These are phyloP conservation scores for Plecotus auritus DNA, from an alignment of 2,113 vertebrate genomes.

Conservation along the genomic window DNA sequence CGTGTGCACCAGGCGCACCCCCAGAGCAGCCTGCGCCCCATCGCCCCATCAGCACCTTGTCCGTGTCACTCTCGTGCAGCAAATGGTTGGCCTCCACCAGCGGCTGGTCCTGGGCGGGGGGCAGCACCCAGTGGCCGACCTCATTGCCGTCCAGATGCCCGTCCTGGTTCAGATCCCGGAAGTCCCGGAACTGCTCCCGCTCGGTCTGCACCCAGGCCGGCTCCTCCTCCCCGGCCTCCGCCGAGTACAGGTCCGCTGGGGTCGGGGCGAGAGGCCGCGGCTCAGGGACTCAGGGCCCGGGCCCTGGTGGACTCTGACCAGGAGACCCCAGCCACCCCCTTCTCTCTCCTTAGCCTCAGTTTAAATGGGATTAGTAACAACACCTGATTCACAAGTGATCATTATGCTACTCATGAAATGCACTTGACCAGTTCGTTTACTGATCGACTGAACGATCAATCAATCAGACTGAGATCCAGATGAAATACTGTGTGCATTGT, in stretches of 20 bases:
- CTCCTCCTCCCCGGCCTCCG: conserved; percentile 81
- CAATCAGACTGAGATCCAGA: accelerated
- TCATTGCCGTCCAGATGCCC: conserved; percentile 86
- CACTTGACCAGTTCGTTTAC: background rate
- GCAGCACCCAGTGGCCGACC: conserved; percentile 89
- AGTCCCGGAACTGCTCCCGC: conserved; percentile 87
- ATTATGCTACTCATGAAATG: accelerated
- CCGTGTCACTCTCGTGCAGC: conserved; percentile 87
- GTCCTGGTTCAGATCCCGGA: conserved; percentile 90
- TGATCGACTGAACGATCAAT: background rate
- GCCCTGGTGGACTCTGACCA: background rate
- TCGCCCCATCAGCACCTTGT: conserved; percentile 80
- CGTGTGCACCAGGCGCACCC: accelerated
- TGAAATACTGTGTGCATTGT: accelerated
- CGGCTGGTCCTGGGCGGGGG: conserved; percentile 88
- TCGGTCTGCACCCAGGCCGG: conserved; percentile 91
- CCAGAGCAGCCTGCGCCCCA: accelerated
- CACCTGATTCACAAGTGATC: background rate
- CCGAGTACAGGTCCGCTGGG: conserved; percentile 88
- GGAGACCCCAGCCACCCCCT: accelerated
- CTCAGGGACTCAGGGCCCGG: background rate
- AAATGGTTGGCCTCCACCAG: conserved; percentile 91
- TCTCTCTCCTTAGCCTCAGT: background rate
- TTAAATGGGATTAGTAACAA: background rate
- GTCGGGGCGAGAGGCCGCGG: accelerated